A percentile compares a stretch with the other conserved stretches of the same genome.
phyloP scores from a whole-genome alignment of 2,888 invertebrate species.

The Lepidocyrtinus sp. region DNA sequence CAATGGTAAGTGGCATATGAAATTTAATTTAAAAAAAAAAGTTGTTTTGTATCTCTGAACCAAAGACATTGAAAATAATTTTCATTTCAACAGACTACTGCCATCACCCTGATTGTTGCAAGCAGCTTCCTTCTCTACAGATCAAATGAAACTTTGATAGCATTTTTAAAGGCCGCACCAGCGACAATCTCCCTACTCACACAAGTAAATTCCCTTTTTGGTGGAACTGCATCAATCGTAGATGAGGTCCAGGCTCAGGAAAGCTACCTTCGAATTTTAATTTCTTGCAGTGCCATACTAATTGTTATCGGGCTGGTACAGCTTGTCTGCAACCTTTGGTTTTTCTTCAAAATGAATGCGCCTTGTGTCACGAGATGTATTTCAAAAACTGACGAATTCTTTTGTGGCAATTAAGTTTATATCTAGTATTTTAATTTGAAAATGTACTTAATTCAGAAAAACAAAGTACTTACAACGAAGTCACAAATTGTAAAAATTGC shows the following conservation, averaged over 20 bases:
- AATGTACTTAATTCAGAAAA: background rate
- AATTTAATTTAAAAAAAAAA: slow-evolving; percentile 25
- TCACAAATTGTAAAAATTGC: background rate
- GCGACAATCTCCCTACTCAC: slow-evolving; percentile 54
- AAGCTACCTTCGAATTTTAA: slow-evolving; percentile 59
- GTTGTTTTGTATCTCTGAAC: background rate
- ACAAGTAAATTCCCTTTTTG: slow-evolving; percentile 59
- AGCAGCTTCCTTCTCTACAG: slow-evolving; percentile 59
- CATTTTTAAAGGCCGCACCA: slow-evolving; percentile 62
- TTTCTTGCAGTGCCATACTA: slow-evolving; percentile 60
- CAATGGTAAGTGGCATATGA: slow-evolving; percentile 51
- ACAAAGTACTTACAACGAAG: background rate
- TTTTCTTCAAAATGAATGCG: slow-evolving; percentile 64
- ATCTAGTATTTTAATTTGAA: too few species aligned
- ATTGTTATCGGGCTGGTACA: slow-evolving; percentile 61
- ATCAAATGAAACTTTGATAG: slow-evolving; percentile 58
- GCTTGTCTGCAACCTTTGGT: slow-evolving; percentile 62
- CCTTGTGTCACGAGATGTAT: slow-evolving; percentile 56
- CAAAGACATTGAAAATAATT: background rate
- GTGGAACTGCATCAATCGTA: slow-evolving; percentile 62
- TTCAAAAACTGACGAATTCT: slow-evolving; percentile 61
- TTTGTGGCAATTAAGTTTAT: slow-evolving; percentile 58
- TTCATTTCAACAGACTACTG: slow-evolving; percentile 49
- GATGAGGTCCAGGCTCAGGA: slow-evolving; percentile 64
- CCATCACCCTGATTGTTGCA: slow-evolving; percentile 57